Conservation (phyloP, 2,888 invertebrate genomes). For the Dexiosoma caninum region DNA sequence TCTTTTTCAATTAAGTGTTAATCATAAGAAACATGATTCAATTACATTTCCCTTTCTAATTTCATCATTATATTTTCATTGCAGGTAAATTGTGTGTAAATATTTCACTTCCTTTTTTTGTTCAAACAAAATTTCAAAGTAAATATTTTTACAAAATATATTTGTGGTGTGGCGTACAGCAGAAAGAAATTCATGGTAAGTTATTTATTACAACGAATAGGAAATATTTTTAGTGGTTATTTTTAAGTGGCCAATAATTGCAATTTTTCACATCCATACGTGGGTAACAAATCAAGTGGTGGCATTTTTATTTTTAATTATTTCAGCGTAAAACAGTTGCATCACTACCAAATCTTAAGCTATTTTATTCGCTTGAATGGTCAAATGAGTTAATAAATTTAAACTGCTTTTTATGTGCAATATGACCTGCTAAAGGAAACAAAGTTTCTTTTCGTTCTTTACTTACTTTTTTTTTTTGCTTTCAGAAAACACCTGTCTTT, state of each 20-base stretch:
- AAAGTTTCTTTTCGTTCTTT: background rate
- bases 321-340: background rate
- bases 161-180: background rate
- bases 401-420: background rate
- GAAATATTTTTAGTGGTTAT: constrained; percentile 6
- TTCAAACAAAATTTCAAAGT: background rate
- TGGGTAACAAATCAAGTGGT: background rate
- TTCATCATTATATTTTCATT: constrained; percentile 20
- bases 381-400: background rate
- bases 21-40: background rate
- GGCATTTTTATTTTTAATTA: constrained; percentile 13
- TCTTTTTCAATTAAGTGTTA: background rate
- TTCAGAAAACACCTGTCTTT: constrained; percentile 6
- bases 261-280: background rate
- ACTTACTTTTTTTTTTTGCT: background rate
- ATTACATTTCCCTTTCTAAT: constrained; percentile 5
- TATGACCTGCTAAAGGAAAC: background rate
- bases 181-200: background rate
- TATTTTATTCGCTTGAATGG: background rate
- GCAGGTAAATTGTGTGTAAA: constrained; percentile 25
- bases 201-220: background rate
- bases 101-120: constrained; percentile 28
- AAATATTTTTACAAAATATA: constrained; percentile 4
- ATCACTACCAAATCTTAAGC: background rate
- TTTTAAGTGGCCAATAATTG: background rate